phyloP scores from a whole-genome alignment of 2,797 vertebrate genomes.

The Xenops minutus region DNA sequence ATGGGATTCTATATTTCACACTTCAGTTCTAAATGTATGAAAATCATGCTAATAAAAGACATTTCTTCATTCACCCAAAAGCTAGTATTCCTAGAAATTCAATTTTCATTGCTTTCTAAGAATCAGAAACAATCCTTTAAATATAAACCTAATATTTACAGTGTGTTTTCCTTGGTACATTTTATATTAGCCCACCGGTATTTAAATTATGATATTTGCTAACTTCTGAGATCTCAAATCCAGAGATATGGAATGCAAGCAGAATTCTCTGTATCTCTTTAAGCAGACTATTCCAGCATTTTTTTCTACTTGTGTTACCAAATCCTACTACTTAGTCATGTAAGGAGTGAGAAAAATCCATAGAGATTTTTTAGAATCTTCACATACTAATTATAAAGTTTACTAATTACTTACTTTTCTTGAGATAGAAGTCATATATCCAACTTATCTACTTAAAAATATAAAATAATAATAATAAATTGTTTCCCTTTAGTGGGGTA shows the following conservation, averaged over 20 bases:
- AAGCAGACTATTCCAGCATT: not conserved
- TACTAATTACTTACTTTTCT: not conserved
- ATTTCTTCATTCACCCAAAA: not conserved
- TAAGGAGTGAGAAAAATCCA: not conserved
- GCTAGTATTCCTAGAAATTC: not conserved
- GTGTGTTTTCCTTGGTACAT: not conserved
- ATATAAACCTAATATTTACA: not conserved
- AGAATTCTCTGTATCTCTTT: not conserved
- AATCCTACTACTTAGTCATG: not conserved
- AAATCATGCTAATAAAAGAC: not conserved
- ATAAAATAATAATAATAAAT: fast-evolving
- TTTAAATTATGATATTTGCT: not conserved
- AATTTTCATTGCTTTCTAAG: not conserved
- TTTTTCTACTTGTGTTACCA: not conserved
- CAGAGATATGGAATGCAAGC: not conserved
- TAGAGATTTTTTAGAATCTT: not conserved
- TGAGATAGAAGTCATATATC: not conserved
- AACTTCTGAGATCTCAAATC: not conserved
- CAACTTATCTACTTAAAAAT: not conserved
- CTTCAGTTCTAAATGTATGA: not conserved
- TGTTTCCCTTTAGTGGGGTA: not conserved
- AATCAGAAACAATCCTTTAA: not conserved
- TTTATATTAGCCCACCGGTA: not conserved
- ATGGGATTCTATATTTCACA: not conserved
- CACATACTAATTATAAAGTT: not conserved